Conservation (phyloP, 2,888 invertebrate species). For the Caenorhabditis zanzibari region DNA sequence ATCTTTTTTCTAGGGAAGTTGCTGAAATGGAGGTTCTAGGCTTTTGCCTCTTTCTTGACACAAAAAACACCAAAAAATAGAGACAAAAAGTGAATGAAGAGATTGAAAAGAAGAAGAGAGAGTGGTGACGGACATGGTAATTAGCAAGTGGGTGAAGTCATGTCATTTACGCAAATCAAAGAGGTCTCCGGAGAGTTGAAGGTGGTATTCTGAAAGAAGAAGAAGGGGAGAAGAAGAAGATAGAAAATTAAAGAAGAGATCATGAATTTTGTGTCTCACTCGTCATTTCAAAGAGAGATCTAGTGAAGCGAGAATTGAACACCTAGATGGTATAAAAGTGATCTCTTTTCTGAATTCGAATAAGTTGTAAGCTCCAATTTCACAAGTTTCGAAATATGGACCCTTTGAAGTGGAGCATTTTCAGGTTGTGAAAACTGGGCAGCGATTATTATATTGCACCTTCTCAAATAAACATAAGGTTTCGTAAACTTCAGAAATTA, state of each 20-base stretch:
- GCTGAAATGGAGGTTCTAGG: not conserved
- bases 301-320: too few species aligned
- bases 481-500: too few species aligned
- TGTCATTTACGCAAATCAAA: conserved; percentile 50
- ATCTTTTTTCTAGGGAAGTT: conserved; percentile 8
- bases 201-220: conserved; percentile 12
- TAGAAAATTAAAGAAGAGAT: not conserved
- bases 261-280: conserved; percentile 17
- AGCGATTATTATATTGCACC: too few species aligned
- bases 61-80: conserved; percentile 6
- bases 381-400: too few species aligned
- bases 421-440: too few species aligned
- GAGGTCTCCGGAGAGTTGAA: conserved; percentile 39
- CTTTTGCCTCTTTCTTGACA: conserved; percentile 16
- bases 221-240: not conserved
- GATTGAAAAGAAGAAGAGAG: conserved; percentile 14
- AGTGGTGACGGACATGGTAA: conserved; percentile 48
- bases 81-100: not conserved
- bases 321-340: too few species aligned
- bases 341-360: too few species aligned
- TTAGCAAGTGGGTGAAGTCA: conserved; percentile 30
- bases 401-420: too few species aligned
- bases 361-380: too few species aligned
- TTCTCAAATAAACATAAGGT: too few species aligned
- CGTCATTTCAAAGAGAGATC: conserved; percentile 9